Evolutionary conservation across 37 sponge, comb jelly and placozoan species (phyloP).

Genomic region (Cladorhizidae sp.): DNA sequence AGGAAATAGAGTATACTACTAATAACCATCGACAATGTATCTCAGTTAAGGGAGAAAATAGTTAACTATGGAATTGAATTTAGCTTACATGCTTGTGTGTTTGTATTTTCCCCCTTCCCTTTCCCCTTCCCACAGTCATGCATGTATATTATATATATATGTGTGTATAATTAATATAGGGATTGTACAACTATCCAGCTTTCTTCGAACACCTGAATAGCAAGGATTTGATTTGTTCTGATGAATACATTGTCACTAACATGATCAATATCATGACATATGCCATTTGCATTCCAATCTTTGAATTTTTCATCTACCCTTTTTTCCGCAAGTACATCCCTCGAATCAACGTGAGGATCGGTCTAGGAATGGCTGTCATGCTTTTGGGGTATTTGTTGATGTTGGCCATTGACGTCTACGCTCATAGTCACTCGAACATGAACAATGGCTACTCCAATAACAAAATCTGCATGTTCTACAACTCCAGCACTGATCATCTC

Average conservation of each 20-base stretch:
- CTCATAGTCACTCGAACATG: not conserved
- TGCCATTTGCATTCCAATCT: conserved; percentile 26
- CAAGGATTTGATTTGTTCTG: not conserved
- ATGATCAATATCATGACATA: not conserved
- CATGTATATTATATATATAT: too few species aligned
- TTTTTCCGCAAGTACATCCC: conserved; percentile 18
- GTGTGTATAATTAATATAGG: not conserved
- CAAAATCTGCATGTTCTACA: conserved; percentile 16
- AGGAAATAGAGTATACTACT: too few species aligned
- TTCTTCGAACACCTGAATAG: not conserved
- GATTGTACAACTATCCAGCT: not conserved
- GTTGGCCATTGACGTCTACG: not conserved
- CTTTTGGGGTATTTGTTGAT: not conserved
- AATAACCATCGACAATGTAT: too few species aligned
- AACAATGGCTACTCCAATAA: not conserved
- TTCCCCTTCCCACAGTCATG: too few species aligned
- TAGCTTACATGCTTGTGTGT: too few species aligned
- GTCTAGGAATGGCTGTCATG: conserved; percentile 13
- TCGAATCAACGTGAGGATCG: conserved; percentile 17
- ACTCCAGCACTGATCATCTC: not conserved
- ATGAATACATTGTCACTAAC: not conserved
- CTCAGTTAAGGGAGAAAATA: too few species aligned
- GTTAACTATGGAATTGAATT: too few species aligned
- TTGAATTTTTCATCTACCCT: conserved; percentile 36
- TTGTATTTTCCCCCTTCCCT: too few species aligned